Percentiles rank a stretch among this genome's conserved stretches.
phyloP scores from a whole-genome alignment of 2,113 vertebrate genomes.

The Scartelaos histophorus region DNA sequence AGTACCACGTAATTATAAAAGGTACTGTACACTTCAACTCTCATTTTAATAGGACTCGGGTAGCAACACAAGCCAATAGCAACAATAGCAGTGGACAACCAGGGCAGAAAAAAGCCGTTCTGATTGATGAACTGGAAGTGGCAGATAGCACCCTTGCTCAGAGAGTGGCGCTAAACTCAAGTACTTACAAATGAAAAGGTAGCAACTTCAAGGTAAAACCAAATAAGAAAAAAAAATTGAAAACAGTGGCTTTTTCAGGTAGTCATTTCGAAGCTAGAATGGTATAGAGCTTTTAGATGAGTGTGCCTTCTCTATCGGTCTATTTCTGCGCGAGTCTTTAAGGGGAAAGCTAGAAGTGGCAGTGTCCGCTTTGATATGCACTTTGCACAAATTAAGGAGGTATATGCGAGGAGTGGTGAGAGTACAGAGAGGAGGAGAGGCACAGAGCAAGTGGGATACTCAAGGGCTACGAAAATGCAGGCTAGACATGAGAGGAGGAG shows the following conservation, averaged over 20 bases:
- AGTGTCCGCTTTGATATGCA: constrained; percentile 40
- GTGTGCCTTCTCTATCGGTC: constrained; percentile 1
- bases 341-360: constrained; percentile 1
- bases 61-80: constrained; percentile 6
- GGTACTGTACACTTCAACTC: neutral
- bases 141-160: constrained; percentile 9
- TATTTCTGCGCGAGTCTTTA: neutral
- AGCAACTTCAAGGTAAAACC: constrained; percentile 49
- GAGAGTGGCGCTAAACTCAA: constrained; percentile 38
- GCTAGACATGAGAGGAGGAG: neutral
- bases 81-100: constrained; percentile 6
- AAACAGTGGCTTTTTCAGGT: constrained; percentile 8
- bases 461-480: neutral
- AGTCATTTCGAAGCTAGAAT: constrained; percentile 12
- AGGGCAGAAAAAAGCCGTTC: constrained; percentile 8
- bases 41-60: neutral
- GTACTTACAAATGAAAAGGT: constrained; percentile 35
- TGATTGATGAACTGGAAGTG: constrained; percentile 32
- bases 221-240: constrained; percentile 28
- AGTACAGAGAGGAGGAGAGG: constrained; percentile 6
- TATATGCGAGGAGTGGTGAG: constrained; percentile 3
- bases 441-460: constrained; percentile 1
- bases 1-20: neutral
- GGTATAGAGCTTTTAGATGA: neutral
- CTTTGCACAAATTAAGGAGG: constrained; percentile 30